Evolutionary conservation across 2,888 invertebrate genomes (phyloP).

Genomic region (Nasonovia ribisnigri): DNA sequence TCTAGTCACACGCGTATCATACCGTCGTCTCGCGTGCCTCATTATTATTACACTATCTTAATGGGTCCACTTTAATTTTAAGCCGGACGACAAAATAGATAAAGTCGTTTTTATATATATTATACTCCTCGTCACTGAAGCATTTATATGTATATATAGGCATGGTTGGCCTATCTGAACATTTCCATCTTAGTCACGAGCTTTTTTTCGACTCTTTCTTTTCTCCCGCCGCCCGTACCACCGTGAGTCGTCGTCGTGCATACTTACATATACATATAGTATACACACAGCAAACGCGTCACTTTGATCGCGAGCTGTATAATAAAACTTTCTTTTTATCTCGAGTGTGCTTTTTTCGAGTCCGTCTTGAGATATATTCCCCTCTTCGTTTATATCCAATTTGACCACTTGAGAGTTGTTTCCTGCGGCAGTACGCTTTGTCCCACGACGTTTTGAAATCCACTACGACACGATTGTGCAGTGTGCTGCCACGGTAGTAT

Average conservation of each 20-base stretch:
- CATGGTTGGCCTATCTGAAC: neutral
- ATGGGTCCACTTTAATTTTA: neutral
- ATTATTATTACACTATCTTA: constrained; percentile 10
- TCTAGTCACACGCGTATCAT: neutral
- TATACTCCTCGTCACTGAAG: neutral
- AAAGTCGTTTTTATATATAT: neutral
- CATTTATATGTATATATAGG: neutral
- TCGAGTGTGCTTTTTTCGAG: neutral
- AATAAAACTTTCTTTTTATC: constrained; percentile 46
- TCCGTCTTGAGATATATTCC: neutral
- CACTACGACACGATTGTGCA: neutral
- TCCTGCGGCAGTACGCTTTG: neutral
- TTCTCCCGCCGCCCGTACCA: neutral
- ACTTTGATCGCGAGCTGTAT: constrained; percentile 14
- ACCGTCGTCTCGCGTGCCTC: neutral
- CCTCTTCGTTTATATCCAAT: neutral
- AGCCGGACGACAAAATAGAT: neutral
- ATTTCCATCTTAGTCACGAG: constrained; percentile 32
- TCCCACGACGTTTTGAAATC: neutral
- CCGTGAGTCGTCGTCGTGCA: neutral
- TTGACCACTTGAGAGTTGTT: neutral
- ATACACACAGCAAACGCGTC: neutral
- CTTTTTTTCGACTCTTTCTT: neutral
- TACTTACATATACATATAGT: neutral
- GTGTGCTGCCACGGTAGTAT: neutral